Evolutionary conservation across 2,888 invertebrate genomes (phyloP), one percentile per base, ranked within the genome.

Genomic region (Dicranocentrus wangi): DNA sequence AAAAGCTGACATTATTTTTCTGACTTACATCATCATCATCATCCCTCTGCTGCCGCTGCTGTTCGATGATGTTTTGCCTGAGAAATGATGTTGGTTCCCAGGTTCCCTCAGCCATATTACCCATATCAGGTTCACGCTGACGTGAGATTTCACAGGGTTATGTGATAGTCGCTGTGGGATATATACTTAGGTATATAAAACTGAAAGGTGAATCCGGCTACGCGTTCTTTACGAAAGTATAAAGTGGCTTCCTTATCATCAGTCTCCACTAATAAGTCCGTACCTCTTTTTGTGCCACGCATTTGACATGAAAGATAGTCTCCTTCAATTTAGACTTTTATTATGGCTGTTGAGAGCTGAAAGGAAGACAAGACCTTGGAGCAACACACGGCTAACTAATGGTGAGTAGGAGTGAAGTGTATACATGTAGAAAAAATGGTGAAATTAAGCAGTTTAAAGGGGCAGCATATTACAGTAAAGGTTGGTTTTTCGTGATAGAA

Each of bases 181-280:
- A n/a, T 51, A 47, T 65, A 10, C 23, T 47, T 47, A n/a, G n/a
- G n/a, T n/a, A n/a, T n/a, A 63, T 72, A 60, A 43, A 15, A 17
- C n/a, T 27, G 32, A 17, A 61, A 51, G 19, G 53, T 53, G 63
- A 21, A 19, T 53, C 55, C 23, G n/a, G n/a, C n/a, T 19, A 69
- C n/a, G 13, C 23, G 42, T 23, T 32, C 51, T 7, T 63, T 25
- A 43, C 23, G 43, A 53, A 51, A 65, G 55, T 23, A 39, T 61
- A 17, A 72, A 75, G 75, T 75, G 53, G 63, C 63, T 65, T 75
- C 51, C 75, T 65, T 75, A 75, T 75, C 72, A 27, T 75, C 75
- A 75, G 75, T 65, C 65, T 75, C 39, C 55, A 39, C 65, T 63
- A 72, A 72, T 72, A 72, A 72, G 55, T 75, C 75, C 65, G 39